These are phyloP conservation scores for Muscidifurax raptorellus DNA, from an alignment of 1,140 invertebrate genomes.

Conservation along the genomic window DNA sequence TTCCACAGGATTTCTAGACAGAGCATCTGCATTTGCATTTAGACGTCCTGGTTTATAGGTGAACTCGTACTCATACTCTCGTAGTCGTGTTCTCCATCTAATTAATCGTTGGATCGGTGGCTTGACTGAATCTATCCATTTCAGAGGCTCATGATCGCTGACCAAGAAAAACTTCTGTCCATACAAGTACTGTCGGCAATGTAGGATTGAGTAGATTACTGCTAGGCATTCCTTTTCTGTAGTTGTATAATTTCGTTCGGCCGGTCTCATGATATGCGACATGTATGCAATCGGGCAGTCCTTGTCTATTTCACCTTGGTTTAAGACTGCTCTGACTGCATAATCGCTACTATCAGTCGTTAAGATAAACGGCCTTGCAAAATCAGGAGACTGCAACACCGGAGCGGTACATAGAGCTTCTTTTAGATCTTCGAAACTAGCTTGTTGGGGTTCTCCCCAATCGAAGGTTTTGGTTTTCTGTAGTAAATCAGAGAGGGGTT, in stretches of 20 bases:
- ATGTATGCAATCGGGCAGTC: slow-evolving; percentile 1
- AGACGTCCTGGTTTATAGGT: not conserved
- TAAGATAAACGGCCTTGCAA: not conserved
- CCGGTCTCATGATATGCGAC: not conserved
- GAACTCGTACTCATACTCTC: not conserved
- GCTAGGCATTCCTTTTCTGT: too few species aligned
- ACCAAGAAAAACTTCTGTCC: too few species aligned
- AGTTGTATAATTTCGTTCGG: not conserved
- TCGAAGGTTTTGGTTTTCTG: slow-evolving; percentile 42
- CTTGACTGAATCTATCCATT: not conserved
- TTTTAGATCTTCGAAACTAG: not conserved
- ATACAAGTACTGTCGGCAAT: too few species aligned
- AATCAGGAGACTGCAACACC: not conserved
- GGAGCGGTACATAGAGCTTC: slow-evolving; percentile 49
- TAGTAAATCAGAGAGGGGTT: slow-evolving; percentile 54
- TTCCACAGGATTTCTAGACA: not conserved
- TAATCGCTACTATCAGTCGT: slow-evolving; percentile 3
- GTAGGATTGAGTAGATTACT: too few species aligned
- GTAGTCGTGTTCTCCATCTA: not conserved
- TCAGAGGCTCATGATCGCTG: slow-evolving; percentile 19
- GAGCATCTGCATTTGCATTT: not conserved
- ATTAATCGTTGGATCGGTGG: not conserved
- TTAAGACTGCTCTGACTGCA: not conserved
- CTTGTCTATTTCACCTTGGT: not conserved
- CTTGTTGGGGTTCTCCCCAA: slow-evolving; percentile 67